phyloP scores from a whole-genome alignment of 2,888 invertebrate species.

The Campoplex nolae region DNA sequence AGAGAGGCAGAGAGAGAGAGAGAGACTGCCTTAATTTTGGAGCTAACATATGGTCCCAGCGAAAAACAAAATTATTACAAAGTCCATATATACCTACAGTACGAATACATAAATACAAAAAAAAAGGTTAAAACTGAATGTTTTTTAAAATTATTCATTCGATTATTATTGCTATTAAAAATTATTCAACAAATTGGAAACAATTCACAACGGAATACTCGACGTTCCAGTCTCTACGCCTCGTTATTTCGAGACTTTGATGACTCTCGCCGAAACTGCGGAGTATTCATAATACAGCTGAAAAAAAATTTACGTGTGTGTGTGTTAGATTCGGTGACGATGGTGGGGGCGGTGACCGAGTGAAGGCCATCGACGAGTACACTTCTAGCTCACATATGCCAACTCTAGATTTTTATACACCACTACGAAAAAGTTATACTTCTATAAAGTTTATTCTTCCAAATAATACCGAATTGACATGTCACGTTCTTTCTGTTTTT shows the following conservation, averaged over 20 bases:
- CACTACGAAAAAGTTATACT: background rate
- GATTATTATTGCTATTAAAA: too few relatives aligned
- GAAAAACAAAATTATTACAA: background rate
- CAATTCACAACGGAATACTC: background rate
- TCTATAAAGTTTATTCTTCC: background rate
- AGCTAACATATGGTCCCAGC: background rate
- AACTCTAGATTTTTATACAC: slow-evolving; percentile 31
- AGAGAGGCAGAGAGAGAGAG: slow-evolving; percentile 10
- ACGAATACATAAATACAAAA: background rate
- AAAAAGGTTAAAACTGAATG: background rate
- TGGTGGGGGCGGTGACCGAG: slow-evolving; percentile 77
- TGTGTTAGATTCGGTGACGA: slow-evolving; percentile 41
- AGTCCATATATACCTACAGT: background rate
- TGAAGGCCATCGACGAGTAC: slow-evolving; percentile 74
- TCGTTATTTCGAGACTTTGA: background rate
- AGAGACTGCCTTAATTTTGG: background rate
- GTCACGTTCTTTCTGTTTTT: background rate
- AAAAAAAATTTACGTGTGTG: background rate
- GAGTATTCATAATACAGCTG: background rate
- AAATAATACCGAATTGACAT: background rate
- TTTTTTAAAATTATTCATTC: background rate
- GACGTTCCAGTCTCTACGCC: background rate
- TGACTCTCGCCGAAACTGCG: background rate
- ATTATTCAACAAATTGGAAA: too few relatives aligned
- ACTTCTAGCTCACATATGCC: slow-evolving; percentile 55